Base-by-base conservation (phyloP, 1,140 invertebrate genomes). In the Steinernema feltiae region DNA sequence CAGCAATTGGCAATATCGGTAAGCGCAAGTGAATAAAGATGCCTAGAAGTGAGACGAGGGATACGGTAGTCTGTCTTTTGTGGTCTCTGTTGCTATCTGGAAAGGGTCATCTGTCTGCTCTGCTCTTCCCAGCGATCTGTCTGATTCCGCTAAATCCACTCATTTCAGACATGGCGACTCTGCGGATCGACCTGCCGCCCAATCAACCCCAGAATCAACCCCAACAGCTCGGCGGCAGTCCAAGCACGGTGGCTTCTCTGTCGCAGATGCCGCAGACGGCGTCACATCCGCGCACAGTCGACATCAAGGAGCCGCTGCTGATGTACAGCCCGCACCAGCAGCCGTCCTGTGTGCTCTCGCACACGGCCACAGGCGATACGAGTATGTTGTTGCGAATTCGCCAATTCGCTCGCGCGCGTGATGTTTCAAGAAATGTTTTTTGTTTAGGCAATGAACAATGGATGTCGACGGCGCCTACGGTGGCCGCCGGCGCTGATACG, bases 1-100 rank as follows among this genome's bases (percentile, higher is more conserved):
- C 95, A 78, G 95, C 95, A 78, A 96, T 98, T 88, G 92, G 70
- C 27, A 70, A 63, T 31, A 30, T 79, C 1, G 78, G 79, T 80
- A 29, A 77, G 21, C 41, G 31, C 21, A 18, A 29, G 31, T 29
- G 70, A 75, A 30, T 48, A 63, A 7, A 74, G 70, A 35, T 17
- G 74, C 24, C 75, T 17, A 75, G 74, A 3, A 30, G 7, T 41
- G 35, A 7, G 7, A 7, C 35, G 18, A 41, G 53, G 53, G 24
- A 15, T 63, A 63, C 53, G 15, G 53, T 63, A 63, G 53, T 27
- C 24, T 63, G 15, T 7, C 35, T 41, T 41, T 41, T 41, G 35
- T 41, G 18, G n/a, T 41, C 35, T 41, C 35, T 41, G 35, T n/a
- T n/a, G n/a, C n/a, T n/a, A n/a, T n/a, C n/a, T n/a, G n/a, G n/a